These are phyloP conservation scores for Orbicella faveolata DNA, from an alignment of 64 coral and sea anemone species.

Conservation along the genomic window DNA sequence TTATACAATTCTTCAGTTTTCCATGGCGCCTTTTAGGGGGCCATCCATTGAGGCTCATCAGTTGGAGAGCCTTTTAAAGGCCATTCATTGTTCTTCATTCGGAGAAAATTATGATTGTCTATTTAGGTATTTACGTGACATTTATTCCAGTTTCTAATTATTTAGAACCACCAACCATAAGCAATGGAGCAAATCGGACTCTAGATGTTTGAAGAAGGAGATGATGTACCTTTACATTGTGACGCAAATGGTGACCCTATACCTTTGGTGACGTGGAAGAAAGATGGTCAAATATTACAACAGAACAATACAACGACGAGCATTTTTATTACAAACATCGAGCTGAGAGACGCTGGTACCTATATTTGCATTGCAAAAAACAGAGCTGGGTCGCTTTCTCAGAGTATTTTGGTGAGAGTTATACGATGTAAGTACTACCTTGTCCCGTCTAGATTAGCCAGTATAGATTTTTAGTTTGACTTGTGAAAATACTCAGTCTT, in stretches of 20 bases:
- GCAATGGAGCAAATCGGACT: not conserved
- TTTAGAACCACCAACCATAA: conserved; percentile 7
- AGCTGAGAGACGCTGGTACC: conserved; percentile 20
- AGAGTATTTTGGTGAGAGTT: not conserved
- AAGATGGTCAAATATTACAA: not conserved
- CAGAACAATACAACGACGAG: not conserved
- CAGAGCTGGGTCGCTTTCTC: not conserved
- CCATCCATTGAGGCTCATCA: too few relatives aligned
- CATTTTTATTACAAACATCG: not conserved
- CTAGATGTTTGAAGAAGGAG: not conserved
- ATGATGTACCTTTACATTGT: not conserved
- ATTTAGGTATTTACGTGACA: too few relatives aligned
- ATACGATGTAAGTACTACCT: conserved; percentile 28
- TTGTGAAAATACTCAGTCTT: too few relatives aligned
- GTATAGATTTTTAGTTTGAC: too few relatives aligned
- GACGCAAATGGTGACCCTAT: conserved; percentile 11
- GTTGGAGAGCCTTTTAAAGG: too few relatives aligned
- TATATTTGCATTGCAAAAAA: conserved; percentile 37
- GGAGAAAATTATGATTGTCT: too few relatives aligned
- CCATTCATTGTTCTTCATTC: too few relatives aligned
- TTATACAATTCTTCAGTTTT: too few relatives aligned
- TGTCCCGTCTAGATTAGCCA: too few relatives aligned
- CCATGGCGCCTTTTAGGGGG: too few relatives aligned
- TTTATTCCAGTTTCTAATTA: not conserved
- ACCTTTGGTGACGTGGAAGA: conserved; percentile 16